These are phyloP conservation scores for Eriosoma lanigerum DNA, from an alignment of 1,140 invertebrate species.

Conservation along the genomic window DNA sequence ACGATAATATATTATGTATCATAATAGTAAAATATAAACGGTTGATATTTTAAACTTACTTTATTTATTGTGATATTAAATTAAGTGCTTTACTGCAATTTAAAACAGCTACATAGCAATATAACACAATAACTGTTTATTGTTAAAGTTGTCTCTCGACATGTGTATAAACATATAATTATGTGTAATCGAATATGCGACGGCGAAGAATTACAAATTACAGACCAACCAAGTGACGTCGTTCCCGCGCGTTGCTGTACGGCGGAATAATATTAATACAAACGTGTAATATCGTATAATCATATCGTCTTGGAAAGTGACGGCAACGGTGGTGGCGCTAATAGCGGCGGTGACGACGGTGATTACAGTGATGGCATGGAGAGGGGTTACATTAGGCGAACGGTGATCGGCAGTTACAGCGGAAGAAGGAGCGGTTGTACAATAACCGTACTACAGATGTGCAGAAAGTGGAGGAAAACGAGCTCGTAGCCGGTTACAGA, in stretches of 20 bases:
- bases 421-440: neutral
- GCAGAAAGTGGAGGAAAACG: constrained; percentile 26
- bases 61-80: neutral
- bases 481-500: neutral
- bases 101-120: no score
- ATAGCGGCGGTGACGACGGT: neutral
- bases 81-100: no score
- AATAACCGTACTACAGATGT: neutral
- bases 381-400: neutral
- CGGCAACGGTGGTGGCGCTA: neutral
- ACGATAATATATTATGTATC: neutral
- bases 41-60: constrained; percentile 10
- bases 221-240: constrained; percentile 5
- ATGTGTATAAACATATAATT: neutral
- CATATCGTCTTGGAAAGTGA: neutral
- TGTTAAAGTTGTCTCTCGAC: neutral
- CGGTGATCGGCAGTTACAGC: neutral
- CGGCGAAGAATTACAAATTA: neutral
- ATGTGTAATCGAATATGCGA: neutral
- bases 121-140: neutral
- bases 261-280: neutral
- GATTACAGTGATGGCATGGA: neutral
- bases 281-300: neutral
- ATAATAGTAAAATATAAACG: neutral
- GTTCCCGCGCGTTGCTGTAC: neutral